Conservation (phyloP, 2,113 vertebrate genomes). For the Candoia aspera region DNA sequence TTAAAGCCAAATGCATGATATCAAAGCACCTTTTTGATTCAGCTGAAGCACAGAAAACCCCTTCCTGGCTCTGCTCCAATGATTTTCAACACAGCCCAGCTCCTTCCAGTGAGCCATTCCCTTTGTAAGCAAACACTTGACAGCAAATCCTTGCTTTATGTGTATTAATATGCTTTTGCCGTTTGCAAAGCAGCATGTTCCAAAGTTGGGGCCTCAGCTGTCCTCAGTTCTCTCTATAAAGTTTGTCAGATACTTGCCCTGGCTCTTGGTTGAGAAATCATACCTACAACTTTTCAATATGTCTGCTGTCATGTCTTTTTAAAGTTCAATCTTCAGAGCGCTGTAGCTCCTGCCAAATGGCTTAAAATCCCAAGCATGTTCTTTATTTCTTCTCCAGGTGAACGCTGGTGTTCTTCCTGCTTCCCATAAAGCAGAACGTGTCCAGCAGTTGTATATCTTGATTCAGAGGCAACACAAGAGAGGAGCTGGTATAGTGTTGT, state of each 20-base stretch:
- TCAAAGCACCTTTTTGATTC: slow-evolving; percentile 51
- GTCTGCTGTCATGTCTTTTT: slow-evolving; percentile 24
- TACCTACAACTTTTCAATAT: slow-evolving; percentile 34
- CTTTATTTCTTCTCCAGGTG: slow-evolving; percentile 28
- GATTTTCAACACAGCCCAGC: slow-evolving; percentile 60
- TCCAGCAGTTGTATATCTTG: slow-evolving; percentile 3
- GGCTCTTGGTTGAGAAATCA: slow-evolving; percentile 39
- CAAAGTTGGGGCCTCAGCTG: slow-evolving; percentile 56
- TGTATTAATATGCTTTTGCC: slow-evolving; percentile 24
- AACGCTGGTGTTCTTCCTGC: not conserved
- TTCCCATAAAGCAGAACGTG: slow-evolving; percentile 31
- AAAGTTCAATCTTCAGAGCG: slow-evolving; percentile 20
- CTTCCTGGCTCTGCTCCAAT: slow-evolving; percentile 53
- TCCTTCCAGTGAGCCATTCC: slow-evolving; percentile 47
- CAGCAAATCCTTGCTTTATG: slow-evolving; percentile 63
- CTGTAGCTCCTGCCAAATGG: not conserved
- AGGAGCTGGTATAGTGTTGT: no score
- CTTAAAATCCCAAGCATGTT: slow-evolving; percentile 5
- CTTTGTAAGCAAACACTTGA: slow-evolving; percentile 63
- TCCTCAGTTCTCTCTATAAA: slow-evolving; percentile 21
- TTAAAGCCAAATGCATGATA: slow-evolving; percentile 57
- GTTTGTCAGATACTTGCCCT: slow-evolving; percentile 35
- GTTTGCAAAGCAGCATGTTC: slow-evolving; percentile 23
- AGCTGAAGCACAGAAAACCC: slow-evolving; percentile 49
- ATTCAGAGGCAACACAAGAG: no score